Base-by-base conservation (phyloP, 2,888 invertebrate genomes). In the Philaethria dido region DNA sequence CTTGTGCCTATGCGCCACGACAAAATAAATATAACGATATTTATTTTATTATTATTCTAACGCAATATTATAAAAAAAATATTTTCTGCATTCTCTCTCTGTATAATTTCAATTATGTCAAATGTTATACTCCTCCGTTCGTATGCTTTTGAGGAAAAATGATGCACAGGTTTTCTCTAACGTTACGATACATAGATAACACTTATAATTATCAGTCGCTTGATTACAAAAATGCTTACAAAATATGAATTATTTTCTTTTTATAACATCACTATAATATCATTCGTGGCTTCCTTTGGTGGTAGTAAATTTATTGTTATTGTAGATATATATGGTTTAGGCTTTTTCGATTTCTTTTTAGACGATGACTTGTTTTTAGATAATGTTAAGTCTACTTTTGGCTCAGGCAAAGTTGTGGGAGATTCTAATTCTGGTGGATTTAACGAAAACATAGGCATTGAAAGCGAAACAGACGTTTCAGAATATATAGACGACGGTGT, bases 291-390 rank as follows among this genome's bases (percentile, higher is more conserved):
- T 22, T 69, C 69, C 62, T 64, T 47, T 6, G 57, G 25, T 11
- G 72, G 73, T 45, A 68, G 36, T 54, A 72, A 57, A 60, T 72
- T 72, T 29, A 72, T 71, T 5, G 65, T 66, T 14, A 72, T 66
- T 9, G 68, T 64, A 39, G 64, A 59, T 22, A 72, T 59, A 47
- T 36, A 64, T 13, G 67, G 47, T 16, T 59, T 62, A 16, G 33
- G 47, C 18, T 36, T 25, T 29, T 54, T 29, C 18, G 20, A 18
- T 4, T 44, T 33, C 22, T n/a, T 36, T 36, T 22, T 47, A 2
- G 13, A 5, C 3, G 20, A 44, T 4, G 11, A 13, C 6, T 36
- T n/a, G 18, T 11, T 14, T 18, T 33, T 42, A 9, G 8, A 1
- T 0, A 36, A 16, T 2, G 29, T 9, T 20, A 44, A 25, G 39